Conservation (phyloP, 2,888 invertebrate genomes). For the Neoaliturus tenellus region DNA sequence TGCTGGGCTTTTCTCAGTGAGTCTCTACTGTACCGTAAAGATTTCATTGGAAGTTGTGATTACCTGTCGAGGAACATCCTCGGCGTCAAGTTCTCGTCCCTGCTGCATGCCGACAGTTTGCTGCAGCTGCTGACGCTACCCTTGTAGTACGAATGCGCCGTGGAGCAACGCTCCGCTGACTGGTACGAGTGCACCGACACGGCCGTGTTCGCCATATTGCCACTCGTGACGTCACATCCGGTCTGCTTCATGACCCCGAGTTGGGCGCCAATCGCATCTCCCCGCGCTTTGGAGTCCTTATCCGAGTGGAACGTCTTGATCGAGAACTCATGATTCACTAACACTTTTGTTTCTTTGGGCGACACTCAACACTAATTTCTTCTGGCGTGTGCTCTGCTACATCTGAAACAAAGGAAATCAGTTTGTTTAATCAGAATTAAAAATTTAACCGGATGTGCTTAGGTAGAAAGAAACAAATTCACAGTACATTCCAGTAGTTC, state of each 20-base stretch:
- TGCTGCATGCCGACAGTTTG: conserved; percentile 38
- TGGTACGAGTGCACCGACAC: conserved; percentile 45
- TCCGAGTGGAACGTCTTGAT: conserved; percentile 20
- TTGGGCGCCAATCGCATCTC: neutral
- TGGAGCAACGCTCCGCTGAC: conserved; percentile 38
- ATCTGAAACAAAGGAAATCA: conserved; percentile 14
- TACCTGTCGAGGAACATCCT: conserved; percentile 72
- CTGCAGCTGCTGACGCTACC: conserved; percentile 53
- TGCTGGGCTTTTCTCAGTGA: no score
- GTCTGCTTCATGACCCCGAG: neutral
- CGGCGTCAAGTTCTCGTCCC: conserved; percentile 64
- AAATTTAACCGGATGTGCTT: no score
- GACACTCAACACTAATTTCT: neutral
- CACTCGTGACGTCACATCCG: neutral
- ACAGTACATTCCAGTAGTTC: no score
- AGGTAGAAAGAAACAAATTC: no score
- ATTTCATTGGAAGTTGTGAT: conserved; percentile 64
- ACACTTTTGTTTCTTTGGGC: neutral
- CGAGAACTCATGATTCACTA: conserved; percentile 30
- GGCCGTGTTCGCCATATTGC: conserved; percentile 49
- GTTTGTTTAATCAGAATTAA: no score
- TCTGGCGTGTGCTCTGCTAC: neutral
- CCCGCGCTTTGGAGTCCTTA: neutral
- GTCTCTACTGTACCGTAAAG: no score
- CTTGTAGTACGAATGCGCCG: conserved; percentile 29